Base-by-base conservation (phyloP, 1,140 invertebrate species). In the Drosophila novamexicana region DNA sequence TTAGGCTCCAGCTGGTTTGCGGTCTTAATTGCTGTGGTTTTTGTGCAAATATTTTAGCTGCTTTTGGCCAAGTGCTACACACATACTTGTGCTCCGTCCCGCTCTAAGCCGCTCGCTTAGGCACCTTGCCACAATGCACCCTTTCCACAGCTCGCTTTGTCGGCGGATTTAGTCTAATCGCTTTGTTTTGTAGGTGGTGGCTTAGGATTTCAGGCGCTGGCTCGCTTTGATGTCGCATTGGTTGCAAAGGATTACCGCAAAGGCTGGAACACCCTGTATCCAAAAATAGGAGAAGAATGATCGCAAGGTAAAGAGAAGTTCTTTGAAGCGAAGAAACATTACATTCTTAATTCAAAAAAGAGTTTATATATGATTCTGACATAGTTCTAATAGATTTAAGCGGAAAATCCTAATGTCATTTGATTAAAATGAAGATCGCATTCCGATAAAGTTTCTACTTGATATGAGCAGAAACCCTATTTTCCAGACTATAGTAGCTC, bases 151-250 rank as follows among this genome's bases (percentile, higher is more conserved):
- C 44, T 53, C 58, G 67, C 22, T 49, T 79, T 79, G 76, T 79
- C 76, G 74, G 74, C 68, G 73, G 66, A 66, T 79, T 79, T 59
- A 12, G 34, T 32, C 53, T 65, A 73, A 77, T 77, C 77, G 68
- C 64, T 77, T 77, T 79, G 77, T 79, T 79, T 79, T 72, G 77
- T 77, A 77, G 74, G 77, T 73, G 77, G 39, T 45, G 74, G 74
- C 45, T 79, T 79, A 66, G 44, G 34, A 47, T 47, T 58, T 52
- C 36, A 34, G 37, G 39, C 36, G 50, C 53, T 54, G 47, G 22
- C 34, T 44, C 12, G 10, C 77, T 79, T 79, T 79, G 77, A 79
- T 77, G 58, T 76, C 37, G 47, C 62, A 52, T 56, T 40, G 14
- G 34, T 42, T 52, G 62, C 64, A 59, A 59, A 59, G 73, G 73